phyloP scores from a whole-genome alignment of 2,797 vertebrate genomes.

The Orestias chungarensis region DNA sequence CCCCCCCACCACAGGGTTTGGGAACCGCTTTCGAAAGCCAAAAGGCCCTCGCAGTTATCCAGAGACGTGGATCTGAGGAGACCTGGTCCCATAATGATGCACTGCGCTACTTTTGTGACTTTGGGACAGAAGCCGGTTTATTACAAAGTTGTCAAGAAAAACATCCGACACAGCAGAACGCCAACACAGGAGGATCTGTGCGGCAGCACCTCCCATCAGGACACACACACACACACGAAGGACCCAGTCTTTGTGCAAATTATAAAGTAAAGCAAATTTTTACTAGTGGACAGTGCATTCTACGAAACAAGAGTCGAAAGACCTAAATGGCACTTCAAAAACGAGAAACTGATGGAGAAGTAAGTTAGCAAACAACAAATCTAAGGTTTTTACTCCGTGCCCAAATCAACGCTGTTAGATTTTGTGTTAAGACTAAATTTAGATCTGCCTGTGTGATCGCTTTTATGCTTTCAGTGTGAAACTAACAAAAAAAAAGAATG shows the following conservation, averaged over 20 bases:
- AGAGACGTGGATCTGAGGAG: conserved; percentile 74
- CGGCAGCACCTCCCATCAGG: conserved; percentile 18
- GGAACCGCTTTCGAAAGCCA: conserved; percentile 79
- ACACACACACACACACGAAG: conserved; percentile 28
- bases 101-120: background rate
- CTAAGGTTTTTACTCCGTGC: conserved; percentile 3
- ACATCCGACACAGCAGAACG: background rate
- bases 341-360: background rate
- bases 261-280: background rate
- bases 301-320: background rate
- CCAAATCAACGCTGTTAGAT: background rate
- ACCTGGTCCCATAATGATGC: background rate
- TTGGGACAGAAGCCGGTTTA: conserved; percentile 3
- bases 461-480: conserved; percentile 16
- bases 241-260: background rate
- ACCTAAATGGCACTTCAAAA: conserved; percentile 11
- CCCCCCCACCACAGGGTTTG: conserved; percentile 71
- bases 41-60: conserved; percentile 82
- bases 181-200: conserved; percentile 1
- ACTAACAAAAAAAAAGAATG: conserved; percentile 10
- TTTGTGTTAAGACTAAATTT: background rate
- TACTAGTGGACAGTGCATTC: background rate
- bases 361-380: background rate
- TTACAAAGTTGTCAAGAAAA: background rate
- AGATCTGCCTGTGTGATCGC: background rate